Conservation (phyloP, 2,797 vertebrate genomes). For the Coendou prehensilis region DNA sequence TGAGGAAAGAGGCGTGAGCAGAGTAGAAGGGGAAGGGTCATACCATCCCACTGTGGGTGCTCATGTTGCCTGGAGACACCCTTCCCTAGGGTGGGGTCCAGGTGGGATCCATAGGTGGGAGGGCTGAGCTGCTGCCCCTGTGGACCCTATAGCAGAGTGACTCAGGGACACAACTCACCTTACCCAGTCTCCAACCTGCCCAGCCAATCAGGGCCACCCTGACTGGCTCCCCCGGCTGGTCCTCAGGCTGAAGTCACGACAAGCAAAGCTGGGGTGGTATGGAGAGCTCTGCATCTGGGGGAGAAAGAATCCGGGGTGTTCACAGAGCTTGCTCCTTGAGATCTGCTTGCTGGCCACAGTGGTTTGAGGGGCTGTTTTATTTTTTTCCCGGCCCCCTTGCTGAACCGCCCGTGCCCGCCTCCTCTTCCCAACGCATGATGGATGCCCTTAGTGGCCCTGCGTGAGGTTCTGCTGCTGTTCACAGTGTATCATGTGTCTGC, state of each 20-base stretch:
- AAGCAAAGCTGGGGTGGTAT: slow-evolving; percentile 45
- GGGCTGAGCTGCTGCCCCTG: background rate
- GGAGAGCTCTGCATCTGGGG: background rate
- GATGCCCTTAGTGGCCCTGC: slow-evolving; percentile 86
- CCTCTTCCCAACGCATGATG: slow-evolving; percentile 88
- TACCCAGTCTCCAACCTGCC: background rate
- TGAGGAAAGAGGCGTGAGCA: background rate
- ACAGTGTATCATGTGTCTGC: slow-evolving; percentile 88
- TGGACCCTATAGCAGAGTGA: background rate
- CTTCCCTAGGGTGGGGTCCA: background rate
- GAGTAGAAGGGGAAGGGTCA: background rate
- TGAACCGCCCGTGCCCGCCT: slow-evolving; percentile 84
- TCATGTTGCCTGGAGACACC: background rate
- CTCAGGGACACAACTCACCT: background rate
- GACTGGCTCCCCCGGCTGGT: slow-evolving; percentile 24
- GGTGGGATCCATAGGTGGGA: background rate
- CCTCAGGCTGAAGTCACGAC: slow-evolving; percentile 52
- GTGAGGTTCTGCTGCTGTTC: slow-evolving; percentile 88
- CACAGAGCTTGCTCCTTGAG: slow-evolving; percentile 33
- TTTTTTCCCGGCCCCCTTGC: slow-evolving; percentile 86
- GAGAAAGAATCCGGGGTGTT: slow-evolving; percentile 55
- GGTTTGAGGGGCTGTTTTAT: slow-evolving; percentile 79
- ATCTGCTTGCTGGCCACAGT: slow-evolving; percentile 67
- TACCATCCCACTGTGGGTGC: background rate
- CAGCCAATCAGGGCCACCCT: background rate